Evolutionary conservation across 2,113 vertebrate genomes (phyloP), one percentile per base, ranked within the genome.

Genomic region (Psilopogon haemacephalus): DNA sequence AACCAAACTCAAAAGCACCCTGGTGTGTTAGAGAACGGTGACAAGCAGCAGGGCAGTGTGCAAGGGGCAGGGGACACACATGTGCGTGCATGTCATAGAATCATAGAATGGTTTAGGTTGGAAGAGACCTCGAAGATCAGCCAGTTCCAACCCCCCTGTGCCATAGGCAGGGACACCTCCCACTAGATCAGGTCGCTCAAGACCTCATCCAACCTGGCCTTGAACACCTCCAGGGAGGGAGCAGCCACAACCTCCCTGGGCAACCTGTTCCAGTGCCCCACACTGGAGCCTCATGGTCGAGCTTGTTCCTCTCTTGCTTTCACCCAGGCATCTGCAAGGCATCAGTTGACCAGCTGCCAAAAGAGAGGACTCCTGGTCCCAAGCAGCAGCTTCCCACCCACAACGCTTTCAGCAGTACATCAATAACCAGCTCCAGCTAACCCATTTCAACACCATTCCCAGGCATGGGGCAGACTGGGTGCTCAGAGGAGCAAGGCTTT

Each of bases 31-130:
- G 24, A 4, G 8, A 50, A 6, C 7, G 56, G 28, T 35, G 23
- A 38, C 38, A 69, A 7, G 8, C 14, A 13, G 40, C 2, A 1
- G 56, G n/a, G 20, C 40, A 78, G 50, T 0, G 0, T 30, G 30
- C 28, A 33, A 30, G 27, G 42, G 12, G 6, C 28, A 27, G 60
- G 15, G 18, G 11, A 24, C 68, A 12, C 40, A 26, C 3, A 0
- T 1, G 4, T 64, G 52, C 46, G 62, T 82, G 27, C 5, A 1
- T 2, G 21, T 37, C 64, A n/a, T n/a, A n/a, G n/a, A n/a, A n/a
- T n/a, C n/a, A n/a, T n/a, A n/a, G n/a, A n/a, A n/a, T n/a, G n/a
- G n/a, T n/a, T n/a, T n/a, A n/a, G n/a, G n/a, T n/a, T n/a, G n/a
- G n/a, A n/a, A n/a, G n/a, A n/a, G n/a, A n/a, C n/a, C n/a, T n/a